phyloP scores from a whole-genome alignment of 2,113 vertebrate species.

The Rhombomys opimus region DNA sequence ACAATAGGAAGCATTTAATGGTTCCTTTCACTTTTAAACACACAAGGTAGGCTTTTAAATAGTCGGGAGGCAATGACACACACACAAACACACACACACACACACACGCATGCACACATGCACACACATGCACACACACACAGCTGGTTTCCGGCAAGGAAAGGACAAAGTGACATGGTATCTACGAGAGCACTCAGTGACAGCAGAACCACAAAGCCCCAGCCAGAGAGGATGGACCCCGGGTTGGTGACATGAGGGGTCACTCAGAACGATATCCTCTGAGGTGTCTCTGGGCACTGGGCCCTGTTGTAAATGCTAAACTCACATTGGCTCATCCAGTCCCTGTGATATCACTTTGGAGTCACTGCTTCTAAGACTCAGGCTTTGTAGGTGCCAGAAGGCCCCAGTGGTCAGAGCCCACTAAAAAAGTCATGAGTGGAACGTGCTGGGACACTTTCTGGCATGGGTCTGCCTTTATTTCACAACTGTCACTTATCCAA shows the following conservation, averaged over 20 bases:
- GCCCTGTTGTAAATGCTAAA: background rate
- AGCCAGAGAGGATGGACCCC: fast-evolving
- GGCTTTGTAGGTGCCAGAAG: background rate
- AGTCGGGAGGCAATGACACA: background rate
- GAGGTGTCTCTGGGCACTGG: background rate
- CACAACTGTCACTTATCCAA: background rate
- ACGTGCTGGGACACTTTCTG: background rate
- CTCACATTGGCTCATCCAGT: too few species aligned
- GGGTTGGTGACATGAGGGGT: fast-evolving
- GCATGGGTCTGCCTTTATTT: background rate
- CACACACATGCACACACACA: background rate
- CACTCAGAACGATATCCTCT: fast-evolving
- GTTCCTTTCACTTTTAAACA: constrained; percentile 73
- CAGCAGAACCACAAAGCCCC: fast-evolving
- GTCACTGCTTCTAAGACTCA: fast-evolving
- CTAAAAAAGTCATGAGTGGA: background rate
- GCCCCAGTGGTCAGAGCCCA: background rate
- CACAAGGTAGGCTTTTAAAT: background rate
- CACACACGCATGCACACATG: background rate
- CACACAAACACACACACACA: fast-evolving
- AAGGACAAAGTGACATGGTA: fast-evolving
- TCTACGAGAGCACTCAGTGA: fast-evolving
- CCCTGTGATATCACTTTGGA: fast-evolving
- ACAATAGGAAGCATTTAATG: constrained; percentile 79
- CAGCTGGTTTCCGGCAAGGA: fast-evolving